These are phyloP conservation scores for Geopemphigus sp. DNA, from an alignment of 1,140 invertebrate genomes.

Conservation along the genomic window DNA sequence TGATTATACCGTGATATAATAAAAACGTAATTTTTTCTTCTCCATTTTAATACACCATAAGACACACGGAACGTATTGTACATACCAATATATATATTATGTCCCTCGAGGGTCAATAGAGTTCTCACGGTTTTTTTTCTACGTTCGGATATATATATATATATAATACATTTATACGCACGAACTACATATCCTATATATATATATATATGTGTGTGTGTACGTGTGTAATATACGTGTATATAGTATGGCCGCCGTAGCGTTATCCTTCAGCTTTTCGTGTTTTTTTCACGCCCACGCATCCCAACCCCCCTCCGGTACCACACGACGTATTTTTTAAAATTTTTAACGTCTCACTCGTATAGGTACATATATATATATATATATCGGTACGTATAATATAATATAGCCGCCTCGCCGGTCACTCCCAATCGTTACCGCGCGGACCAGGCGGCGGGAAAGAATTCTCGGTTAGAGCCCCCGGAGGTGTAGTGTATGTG, in stretches of 20 bases:
- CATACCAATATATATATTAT: background rate
- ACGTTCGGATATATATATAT: background rate
- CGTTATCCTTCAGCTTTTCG: constrained; percentile 26
- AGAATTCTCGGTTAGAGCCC: constrained; percentile 10
- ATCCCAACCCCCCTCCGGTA: background rate
- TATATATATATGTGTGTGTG: background rate
- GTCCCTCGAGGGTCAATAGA: constrained; percentile 46
- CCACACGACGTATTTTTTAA: constrained; percentile 11
- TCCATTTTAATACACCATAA: constrained; percentile 34
- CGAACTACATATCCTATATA: too few relatives aligned
- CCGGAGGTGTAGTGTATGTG: constrained; percentile 3
- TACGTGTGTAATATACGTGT: too few relatives aligned
- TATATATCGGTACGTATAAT: background rate
- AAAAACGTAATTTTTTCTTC: constrained; percentile 21
- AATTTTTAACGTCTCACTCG: constrained; percentile 42
- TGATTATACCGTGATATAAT: constrained; percentile 34
- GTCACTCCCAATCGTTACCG: constrained; percentile 31
- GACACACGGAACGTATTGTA: constrained; percentile 18
- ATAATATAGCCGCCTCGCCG: background rate
- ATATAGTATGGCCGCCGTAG: background rate
- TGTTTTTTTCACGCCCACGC: constrained; percentile 50
- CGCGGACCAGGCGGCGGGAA: background rate
- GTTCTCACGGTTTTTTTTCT: constrained; percentile 45
- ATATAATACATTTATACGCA: background rate
- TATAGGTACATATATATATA: too few relatives aligned